Base-by-base conservation (phyloP, 2,888 invertebrate species). In the Neoascia interrupta region DNA sequence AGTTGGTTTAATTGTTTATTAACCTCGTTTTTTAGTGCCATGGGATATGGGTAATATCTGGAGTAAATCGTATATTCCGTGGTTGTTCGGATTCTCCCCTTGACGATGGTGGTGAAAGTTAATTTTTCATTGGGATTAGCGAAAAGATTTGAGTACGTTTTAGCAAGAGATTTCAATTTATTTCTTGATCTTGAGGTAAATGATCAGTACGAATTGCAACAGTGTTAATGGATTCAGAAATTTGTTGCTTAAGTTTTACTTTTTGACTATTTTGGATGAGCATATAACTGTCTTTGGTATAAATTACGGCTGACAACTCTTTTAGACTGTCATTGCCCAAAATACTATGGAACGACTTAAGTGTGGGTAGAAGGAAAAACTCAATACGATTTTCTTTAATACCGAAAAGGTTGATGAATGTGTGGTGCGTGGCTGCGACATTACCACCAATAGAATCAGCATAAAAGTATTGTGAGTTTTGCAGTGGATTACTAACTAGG, bases 321-420 rank as follows among this genome's bases (percentile, higher is more conserved):
- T 60, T 60, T 13, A 68, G 43, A 11, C 54, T 58, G 21, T 72
- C 58, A 19, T 73, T 73, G 10, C 58, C 73, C 8, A 66, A 36
- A 23, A 73, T 66, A 8, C 49, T 37, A 6, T 66, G 37, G 26
- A 74, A 74, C 4, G 51, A 45, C 37, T 18, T 3, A 3, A 74
- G 51, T 1, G 53, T 43, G 5, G 64, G 73, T 11, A 66, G 11
- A 13, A 66, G 21, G 28, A 58, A 53, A 21, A 74, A 68, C 18
- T 28, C 16, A 18, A 36, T 15, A 28, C 21, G 11, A 4, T 11
- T 36, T 28, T 2, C 5, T 6, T 28, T 28, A 10, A n/a, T 6
- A 5, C 28, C 28, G n/a, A 28, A 28, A 1, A 28, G 5, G n/a
- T 28, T 28, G 2, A 5, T 28, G 2, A 28, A 10, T 28, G 28